These are phyloP conservation scores for Sapajus apella DNA, from an alignment of 2,113 vertebrate genomes.

Conservation along the genomic window DNA sequence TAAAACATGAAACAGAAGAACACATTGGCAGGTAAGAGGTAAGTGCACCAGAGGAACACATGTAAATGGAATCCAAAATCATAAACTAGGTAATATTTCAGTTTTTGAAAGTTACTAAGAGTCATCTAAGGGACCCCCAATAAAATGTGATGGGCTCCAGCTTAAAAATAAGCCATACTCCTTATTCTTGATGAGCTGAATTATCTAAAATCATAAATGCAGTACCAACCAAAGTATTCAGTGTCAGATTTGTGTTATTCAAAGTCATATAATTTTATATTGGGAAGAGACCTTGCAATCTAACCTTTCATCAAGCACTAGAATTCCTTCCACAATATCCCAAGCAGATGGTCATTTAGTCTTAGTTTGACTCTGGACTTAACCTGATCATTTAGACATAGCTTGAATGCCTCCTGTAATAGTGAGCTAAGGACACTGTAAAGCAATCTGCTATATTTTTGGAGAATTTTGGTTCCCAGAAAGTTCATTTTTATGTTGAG, in stretches of 20 bases:
- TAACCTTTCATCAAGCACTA: not conserved
- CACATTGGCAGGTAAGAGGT: not conserved
- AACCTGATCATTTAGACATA: not conserved
- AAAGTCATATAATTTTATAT: not conserved
- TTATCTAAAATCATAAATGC: not conserved
- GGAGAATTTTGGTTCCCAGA: not conserved
- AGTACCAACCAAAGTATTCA: not conserved
- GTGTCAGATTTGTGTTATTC: not conserved
- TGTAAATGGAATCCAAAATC: not conserved
- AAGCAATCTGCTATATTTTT: not conserved
- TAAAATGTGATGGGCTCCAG: not conserved
- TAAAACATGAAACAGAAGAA: constrained; percentile 15
- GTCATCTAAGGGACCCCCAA: not conserved
- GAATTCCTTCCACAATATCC: not conserved
- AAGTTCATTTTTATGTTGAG: not conserved
- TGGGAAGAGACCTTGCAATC: not conserved
- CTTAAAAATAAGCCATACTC: not conserved
- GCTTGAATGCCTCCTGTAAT: not conserved
- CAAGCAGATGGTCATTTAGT: not conserved
- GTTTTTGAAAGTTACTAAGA: not conserved
- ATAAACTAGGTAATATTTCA: not conserved
- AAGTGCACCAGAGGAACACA: not conserved
- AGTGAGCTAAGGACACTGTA: not conserved
- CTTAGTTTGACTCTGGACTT: not conserved
- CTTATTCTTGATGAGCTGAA: not conserved